A percentile compares a stretch with the other conserved stretches of the same genome.
Conservation (phyloP, 2,113 vertebrate species). For the Antennarius striatus region DNA sequence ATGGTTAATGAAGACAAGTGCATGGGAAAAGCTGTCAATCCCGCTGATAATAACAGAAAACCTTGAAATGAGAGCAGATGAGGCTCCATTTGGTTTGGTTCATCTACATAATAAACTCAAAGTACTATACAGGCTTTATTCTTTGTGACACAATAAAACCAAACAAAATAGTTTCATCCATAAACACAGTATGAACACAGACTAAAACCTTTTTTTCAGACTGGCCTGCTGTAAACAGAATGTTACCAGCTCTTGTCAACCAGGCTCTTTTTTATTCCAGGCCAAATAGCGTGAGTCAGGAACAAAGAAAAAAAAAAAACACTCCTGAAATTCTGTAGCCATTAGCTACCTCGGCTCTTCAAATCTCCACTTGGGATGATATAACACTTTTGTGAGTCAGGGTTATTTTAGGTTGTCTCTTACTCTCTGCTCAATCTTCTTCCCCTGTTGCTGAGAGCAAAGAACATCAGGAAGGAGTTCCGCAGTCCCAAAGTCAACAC, state of each 20-base stretch:
- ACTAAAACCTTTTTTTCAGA: conserved; percentile 15
- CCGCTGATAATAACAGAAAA: neutral
- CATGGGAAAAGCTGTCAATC: neutral
- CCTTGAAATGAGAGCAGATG: too few relatives aligned
- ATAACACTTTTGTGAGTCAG: conserved; percentile 49
- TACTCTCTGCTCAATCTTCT: conserved; percentile 30
- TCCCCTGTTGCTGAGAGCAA: conserved; percentile 48
- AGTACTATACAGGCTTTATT: conserved; percentile 16
- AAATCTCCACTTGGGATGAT: conserved; percentile 39
- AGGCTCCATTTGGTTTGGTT: conserved; percentile 1
- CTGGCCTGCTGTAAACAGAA: conserved; percentile 16
- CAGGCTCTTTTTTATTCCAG: conserved; percentile 30
- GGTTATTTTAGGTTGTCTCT: conserved; percentile 72
- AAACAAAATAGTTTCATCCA: too few relatives aligned
- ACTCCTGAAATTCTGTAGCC: conserved; percentile 33
- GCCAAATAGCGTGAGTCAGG: conserved; percentile 19
- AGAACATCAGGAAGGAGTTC: conserved; percentile 69
- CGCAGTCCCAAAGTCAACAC: conserved; percentile 52
- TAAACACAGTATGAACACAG: neutral
- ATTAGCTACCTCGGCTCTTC: conserved; percentile 22
- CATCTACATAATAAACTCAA: neutral
- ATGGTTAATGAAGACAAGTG: conserved; percentile 7
- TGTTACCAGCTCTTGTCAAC: conserved; percentile 30
- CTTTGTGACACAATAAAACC: conserved; percentile 15
- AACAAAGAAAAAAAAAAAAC: conserved; percentile 10